These are phyloP conservation scores for Coenonympha glycerion DNA, from an alignment of 2,888 invertebrate genomes.

Conservation along the genomic window DNA sequence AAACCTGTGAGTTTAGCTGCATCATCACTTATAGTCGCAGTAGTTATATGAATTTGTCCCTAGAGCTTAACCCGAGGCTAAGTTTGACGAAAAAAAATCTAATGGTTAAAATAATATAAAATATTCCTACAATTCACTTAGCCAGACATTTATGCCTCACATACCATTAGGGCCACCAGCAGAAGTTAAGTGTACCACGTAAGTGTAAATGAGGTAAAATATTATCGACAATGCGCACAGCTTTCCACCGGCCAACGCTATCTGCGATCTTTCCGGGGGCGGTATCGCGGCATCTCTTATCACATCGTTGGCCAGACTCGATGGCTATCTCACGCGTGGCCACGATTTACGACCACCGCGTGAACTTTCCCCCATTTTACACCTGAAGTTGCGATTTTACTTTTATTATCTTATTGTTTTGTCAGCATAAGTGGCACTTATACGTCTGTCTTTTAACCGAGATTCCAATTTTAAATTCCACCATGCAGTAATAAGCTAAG, in stretches of 20 bases:
- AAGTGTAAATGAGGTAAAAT: constrained; percentile 13
- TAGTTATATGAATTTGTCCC: too few relatives aligned
- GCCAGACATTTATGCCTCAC: too few relatives aligned
- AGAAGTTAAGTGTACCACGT: constrained; percentile 1
- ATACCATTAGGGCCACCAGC: too few relatives aligned
- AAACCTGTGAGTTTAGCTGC: too few relatives aligned
- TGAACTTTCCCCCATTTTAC: constrained; percentile 28
- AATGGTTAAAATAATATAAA: too few relatives aligned
- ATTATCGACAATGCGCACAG: constrained; percentile 19
- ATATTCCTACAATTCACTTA: background rate
- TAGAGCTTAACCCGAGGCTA: too few relatives aligned
- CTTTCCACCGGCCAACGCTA: constrained; percentile 22
- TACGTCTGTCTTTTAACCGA: too few relatives aligned
- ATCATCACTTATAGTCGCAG: too few relatives aligned
- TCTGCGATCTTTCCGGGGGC: constrained; percentile 18
- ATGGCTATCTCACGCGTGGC: constrained; percentile 32
- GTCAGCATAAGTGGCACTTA: background rate
- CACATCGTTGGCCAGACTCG: constrained; percentile 31
- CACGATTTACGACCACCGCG: constrained; percentile 12
- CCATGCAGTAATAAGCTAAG: background rate
- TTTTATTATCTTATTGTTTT: background rate
- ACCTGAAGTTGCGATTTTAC: constrained; percentile 13
- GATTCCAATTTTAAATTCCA: background rate
- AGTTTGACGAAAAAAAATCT: too few relatives aligned
- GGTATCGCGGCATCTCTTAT: constrained; percentile 29